Evolutionary conservation across 1,140 invertebrate species (phyloP).

Genomic region (Panagrolaimus sp.): DNA sequence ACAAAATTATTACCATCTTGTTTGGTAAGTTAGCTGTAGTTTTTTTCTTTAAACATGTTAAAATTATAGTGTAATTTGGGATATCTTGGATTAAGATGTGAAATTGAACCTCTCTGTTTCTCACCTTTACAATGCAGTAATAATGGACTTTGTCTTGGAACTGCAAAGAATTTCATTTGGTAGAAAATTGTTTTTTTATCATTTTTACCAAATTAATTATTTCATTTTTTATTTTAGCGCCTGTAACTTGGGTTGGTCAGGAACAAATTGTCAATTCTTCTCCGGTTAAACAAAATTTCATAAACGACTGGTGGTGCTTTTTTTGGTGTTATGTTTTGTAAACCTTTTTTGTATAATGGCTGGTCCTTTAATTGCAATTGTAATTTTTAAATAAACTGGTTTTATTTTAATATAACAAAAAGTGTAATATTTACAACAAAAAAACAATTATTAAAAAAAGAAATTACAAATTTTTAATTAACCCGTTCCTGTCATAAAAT

Average conservation of each 20-base stretch:
- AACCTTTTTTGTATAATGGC: too few relatives aligned
- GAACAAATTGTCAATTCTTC: slow-evolving; percentile 7
- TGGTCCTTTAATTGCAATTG: too few relatives aligned
- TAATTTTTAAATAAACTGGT: too few relatives aligned
- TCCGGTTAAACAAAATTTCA: background rate
- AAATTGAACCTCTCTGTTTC: slow-evolving; percentile 38
- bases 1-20: slow-evolving; percentile 36
- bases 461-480: background rate
- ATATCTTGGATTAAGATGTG: slow-evolving; percentile 37
- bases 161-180: slow-evolving; percentile 34
- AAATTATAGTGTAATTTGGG: slow-evolving; percentile 39
- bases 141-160: slow-evolving; percentile 38
- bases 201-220: too few relatives aligned
- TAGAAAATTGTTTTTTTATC: too few relatives aligned
- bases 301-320: background rate
- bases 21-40: background rate
- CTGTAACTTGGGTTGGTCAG: slow-evolving; percentile 34
- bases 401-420: too few relatives aligned
- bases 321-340: background rate
- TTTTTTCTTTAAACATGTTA: too few relatives aligned
- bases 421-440: too few relatives aligned
- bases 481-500: slow-evolving; percentile 11
- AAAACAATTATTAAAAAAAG: too few relatives aligned
- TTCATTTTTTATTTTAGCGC: too few relatives aligned
- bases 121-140: slow-evolving; percentile 29